A percentile compares a stretch with the other conserved stretches of the same genome.
Evolutionary conservation across 2,113 vertebrate genomes (phyloP).

Genomic region (Balaenoptera acutorostrata): DNA sequence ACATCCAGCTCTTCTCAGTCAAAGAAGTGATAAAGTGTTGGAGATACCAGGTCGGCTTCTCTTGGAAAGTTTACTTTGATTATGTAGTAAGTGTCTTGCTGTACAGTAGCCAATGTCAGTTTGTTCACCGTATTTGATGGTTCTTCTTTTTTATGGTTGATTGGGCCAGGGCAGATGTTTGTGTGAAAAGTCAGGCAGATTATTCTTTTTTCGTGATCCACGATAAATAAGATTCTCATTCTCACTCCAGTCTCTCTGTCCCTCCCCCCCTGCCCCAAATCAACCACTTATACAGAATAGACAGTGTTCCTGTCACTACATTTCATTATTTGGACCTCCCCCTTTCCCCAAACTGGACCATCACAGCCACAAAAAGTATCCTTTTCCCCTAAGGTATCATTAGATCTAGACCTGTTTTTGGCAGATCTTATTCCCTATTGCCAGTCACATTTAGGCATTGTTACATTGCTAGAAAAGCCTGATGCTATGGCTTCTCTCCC

Average conservation of each 20-base stretch:
- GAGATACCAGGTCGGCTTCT: constrained; percentile 71
- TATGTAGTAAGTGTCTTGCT: constrained; percentile 76
- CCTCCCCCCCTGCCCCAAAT: neutral
- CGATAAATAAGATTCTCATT: neutral
- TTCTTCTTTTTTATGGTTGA: constrained; percentile 76
- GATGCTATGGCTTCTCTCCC: neutral
- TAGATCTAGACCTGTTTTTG: neutral
- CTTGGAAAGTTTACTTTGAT: constrained; percentile 79
- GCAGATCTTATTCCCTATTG: neutral
- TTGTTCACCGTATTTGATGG: constrained; percentile 78
- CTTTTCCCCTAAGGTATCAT: too few species aligned
- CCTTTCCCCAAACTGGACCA: neutral
- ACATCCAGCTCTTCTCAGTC: constrained; percentile 69
- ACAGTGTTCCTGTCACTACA: neutral
- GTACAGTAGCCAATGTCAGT: constrained; percentile 75
- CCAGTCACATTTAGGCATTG: neutral
- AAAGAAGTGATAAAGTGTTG: constrained; percentile 72
- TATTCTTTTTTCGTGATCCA: neutral
- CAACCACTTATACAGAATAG: neutral
- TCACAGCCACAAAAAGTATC: neutral
- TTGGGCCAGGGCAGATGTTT: neutral
- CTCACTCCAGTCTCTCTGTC: neutral
- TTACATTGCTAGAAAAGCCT: neutral
- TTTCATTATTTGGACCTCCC: neutral
- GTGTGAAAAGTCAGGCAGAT: neutral